Percentiles rank a stretch among this genome's conserved stretches.
phyloP scores from a whole-genome alignment of 2,797 vertebrate species.

The Carduelis carduelis region DNA sequence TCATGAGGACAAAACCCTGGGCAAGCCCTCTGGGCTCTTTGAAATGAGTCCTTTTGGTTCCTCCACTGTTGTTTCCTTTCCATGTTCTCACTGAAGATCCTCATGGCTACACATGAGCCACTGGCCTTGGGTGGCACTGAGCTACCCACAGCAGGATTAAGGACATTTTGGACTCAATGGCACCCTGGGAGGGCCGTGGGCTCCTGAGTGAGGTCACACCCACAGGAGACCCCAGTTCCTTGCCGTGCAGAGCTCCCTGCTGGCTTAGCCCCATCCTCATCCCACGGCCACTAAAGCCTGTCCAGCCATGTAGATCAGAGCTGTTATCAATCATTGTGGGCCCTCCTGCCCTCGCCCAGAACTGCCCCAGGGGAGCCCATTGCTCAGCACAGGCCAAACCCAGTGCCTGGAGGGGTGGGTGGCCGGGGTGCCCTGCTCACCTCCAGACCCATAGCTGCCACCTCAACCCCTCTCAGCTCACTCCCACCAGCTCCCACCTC shows the following conservation, averaged over 20 bases:
- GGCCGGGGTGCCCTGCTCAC: accelerated
- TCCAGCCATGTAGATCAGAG: background rate
- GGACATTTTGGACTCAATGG: background rate
- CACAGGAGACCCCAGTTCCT: accelerated
- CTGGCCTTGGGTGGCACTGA: background rate
- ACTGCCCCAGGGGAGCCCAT: background rate
- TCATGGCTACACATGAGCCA: background rate
- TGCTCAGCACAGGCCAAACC: background rate
- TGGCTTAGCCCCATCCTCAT: background rate
- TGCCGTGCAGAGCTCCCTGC: background rate
- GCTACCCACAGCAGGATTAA: background rate
- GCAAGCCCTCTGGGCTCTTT: background rate
- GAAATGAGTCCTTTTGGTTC: background rate
- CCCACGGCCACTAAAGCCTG: accelerated
- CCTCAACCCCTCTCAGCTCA: background rate
- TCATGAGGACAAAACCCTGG: background rate
- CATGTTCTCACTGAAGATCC: background rate
- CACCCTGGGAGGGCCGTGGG: background rate
- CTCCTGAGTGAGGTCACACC: background rate
- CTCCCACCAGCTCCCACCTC: background rate
- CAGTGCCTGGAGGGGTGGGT: background rate
- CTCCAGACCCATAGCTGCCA: background rate
- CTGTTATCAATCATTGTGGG: accelerated
- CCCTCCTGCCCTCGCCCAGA: background rate
- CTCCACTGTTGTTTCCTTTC: background rate